Percentiles rank a stretch among this genome's conserved stretches.
phyloP scores from a whole-genome alignment of 2,888 invertebrate species.

The Dastarcus helophoroides region DNA sequence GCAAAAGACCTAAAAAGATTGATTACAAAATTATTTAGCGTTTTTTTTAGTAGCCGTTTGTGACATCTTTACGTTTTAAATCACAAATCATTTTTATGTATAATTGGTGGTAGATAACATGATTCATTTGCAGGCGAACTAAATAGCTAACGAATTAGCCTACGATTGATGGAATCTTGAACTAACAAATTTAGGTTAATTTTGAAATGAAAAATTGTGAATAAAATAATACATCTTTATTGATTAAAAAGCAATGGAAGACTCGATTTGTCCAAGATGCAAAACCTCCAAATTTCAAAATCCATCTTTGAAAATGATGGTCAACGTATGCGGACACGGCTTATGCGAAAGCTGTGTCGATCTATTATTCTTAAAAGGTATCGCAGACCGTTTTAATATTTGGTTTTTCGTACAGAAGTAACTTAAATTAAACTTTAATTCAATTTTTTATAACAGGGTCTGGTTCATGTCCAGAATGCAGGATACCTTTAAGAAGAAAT shows the following conservation, averaged over 20 bases:
- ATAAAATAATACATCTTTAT: too few species aligned
- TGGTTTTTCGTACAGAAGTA: not conserved
- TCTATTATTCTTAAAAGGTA: conserved; percentile 88
- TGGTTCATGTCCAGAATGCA: conserved; percentile 90
- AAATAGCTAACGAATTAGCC: too few species aligned
- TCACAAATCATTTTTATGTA: too few species aligned
- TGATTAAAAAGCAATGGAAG: conserved; percentile 49
- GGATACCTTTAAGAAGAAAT: conserved; percentile 72
- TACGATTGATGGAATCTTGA: too few species aligned
- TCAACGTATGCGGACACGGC: conserved; percentile 96
- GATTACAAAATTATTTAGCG: too few species aligned
- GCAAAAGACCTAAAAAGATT: too few species aligned
- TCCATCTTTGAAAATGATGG: conserved; percentile 92
- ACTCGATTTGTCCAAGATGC: conserved; percentile 87
- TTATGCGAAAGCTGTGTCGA: conserved; percentile 97
- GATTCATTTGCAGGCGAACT: too few species aligned
- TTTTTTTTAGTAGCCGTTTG: too few species aligned
- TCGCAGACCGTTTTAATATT: not conserved
- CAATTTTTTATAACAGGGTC: conserved; percentile 49
- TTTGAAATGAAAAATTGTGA: too few species aligned
- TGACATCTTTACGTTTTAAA: too few species aligned
- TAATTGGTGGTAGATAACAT: too few species aligned
- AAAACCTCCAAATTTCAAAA: conserved; percentile 96
- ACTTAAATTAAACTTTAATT: not conserved
- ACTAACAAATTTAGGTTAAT: too few species aligned